A percentile compares a stretch with the other conserved stretches of the same genome.
phyloP scores from a whole-genome alignment of 2,888 invertebrate genomes.

The Pristionchus mayeri region DNA sequence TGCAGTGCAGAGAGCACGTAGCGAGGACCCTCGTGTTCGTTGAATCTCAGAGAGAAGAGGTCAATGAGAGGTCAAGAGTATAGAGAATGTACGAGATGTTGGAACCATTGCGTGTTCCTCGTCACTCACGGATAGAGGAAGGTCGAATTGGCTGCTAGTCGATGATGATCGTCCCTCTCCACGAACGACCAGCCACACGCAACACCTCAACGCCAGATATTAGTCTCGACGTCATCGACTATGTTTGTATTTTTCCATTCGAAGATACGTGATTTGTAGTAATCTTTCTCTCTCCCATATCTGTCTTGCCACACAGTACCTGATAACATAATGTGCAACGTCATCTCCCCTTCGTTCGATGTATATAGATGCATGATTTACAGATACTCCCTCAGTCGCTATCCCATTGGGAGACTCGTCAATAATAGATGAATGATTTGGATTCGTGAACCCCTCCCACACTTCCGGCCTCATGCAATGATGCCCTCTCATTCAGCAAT shows the following conservation, averaged over 20 bases:
- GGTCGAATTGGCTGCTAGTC: background rate
- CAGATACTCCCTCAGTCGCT: background rate
- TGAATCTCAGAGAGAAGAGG: background rate
- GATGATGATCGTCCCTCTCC: slow-evolving; percentile 7
- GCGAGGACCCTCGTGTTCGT: slow-evolving; percentile 47
- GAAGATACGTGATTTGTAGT: too few relatives aligned
- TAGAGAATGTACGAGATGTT: too few relatives aligned
- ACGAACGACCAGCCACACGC: slow-evolving; percentile 49
- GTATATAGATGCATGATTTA: background rate
- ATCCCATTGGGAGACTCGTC: background rate
- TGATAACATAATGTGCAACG: too few relatives aligned
- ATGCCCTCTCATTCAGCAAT: background rate
- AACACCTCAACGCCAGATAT: background rate
- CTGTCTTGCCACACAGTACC: too few relatives aligned
- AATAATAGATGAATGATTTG: slow-evolving; percentile 41
- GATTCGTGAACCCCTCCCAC: slow-evolving; percentile 44
- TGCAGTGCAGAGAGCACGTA: slow-evolving; percentile 65
- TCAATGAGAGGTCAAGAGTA: too few relatives aligned
- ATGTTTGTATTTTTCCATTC: too few relatives aligned
- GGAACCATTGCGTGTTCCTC: background rate
- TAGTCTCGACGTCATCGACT: background rate
- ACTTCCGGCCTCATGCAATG: slow-evolving; percentile 29
- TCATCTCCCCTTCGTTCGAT: background rate
- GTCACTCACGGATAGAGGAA: slow-evolving; percentile 35
- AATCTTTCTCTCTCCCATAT: too few relatives aligned